Evolutionary conservation across 1,140 invertebrate species (phyloP), one percentile per base, ranked within the genome.

Genomic region (Hylyphantes graminicola): DNA sequence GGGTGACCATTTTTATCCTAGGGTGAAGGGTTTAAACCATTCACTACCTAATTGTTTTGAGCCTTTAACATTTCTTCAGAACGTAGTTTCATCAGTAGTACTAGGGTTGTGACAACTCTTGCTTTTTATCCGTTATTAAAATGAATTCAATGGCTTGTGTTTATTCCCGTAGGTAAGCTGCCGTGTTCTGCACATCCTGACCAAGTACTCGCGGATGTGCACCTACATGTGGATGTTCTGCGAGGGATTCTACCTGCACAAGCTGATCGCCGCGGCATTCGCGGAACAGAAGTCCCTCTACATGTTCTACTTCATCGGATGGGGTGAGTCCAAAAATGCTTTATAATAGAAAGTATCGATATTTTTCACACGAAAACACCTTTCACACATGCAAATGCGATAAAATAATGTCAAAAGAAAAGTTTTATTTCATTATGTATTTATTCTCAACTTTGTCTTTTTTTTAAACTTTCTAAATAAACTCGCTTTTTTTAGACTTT

Each of bases 181-280:
- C 86, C 90, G 90, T 61, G 19, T 90, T 0, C 85, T 92, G 35
- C 89, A 91, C 63, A 87, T 91, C 0, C 54, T 91, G 2, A 90
- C 89, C 55, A 91, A 90, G 85, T 93, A 92, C 87, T 89, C 90
- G 15, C 89, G 91, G 53, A 88, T 90, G 76, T 91, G 90, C n/a
- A 92, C 91, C 77, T 93, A 93, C 88, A 91, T 92, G 89, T 93
- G 92, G 92, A 92, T 92, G 91, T 91, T 92, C 72, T 91, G 91
- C 85, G 92, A 93, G 87, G 91, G 90, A 0, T 91, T 90, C 80
- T 92, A 91, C 77, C 88, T 92, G 0, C 91, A 92, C 87, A 88
- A 90, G 21, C 88, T 92, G 5, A 89, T 92, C 64, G 89, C 90
- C 0, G 89, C 90, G 2, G 91, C 91, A 4, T 92, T 92, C 85